phyloP scores from a whole-genome alignment of 2,797 vertebrate genomes.

The Chaetophractus vellerosus region DNA sequence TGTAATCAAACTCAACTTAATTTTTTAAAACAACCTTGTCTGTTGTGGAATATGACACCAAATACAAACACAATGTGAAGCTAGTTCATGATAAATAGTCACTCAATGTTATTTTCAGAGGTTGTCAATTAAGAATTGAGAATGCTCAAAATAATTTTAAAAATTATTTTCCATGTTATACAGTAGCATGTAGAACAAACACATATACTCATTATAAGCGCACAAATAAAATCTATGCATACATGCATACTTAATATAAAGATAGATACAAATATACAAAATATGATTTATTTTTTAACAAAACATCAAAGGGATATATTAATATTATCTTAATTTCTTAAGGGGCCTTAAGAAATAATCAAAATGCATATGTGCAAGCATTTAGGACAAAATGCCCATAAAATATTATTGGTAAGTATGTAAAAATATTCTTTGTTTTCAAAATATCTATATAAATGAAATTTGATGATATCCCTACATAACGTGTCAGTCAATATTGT shows the following conservation, averaged over 20 bases:
- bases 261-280: background rate
- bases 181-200: background rate
- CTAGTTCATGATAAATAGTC: background rate
- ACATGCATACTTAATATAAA: background rate
- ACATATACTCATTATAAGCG: background rate
- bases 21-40: conserved; percentile 47
- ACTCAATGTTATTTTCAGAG: background rate
- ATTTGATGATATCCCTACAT: background rate
- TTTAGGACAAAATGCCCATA: background rate
- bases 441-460: conserved; percentile 40
- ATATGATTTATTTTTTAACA: background rate
- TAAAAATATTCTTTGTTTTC: background rate
- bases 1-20: conserved; percentile 45
- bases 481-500: background rate
- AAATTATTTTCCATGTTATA: background rate
- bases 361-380: background rate
- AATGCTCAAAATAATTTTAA: background rate
- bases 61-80: background rate
- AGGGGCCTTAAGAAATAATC: background rate
- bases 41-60: conserved; percentile 11
- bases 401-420: background rate
- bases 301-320: background rate
- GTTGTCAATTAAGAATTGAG: background rate
- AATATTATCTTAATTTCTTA: background rate
- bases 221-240: background rate